Evolutionary conservation across 23 tunicate genomes (phyloP).

Genomic region (Ascidia mentula): DNA sequence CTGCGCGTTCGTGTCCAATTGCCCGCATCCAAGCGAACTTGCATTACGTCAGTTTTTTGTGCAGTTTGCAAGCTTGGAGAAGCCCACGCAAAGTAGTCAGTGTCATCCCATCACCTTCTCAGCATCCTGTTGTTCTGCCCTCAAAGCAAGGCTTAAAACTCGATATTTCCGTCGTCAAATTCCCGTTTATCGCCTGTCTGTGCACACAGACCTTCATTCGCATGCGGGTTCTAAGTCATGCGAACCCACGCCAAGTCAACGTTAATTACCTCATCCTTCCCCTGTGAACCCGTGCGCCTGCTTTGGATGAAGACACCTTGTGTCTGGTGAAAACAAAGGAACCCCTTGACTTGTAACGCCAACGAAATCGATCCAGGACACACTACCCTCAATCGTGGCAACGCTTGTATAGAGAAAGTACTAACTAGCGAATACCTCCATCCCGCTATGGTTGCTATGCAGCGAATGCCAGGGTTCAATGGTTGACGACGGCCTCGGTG

Average conservation of each 20-base stretch:
- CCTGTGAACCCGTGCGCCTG: background rate
- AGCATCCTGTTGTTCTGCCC: background rate
- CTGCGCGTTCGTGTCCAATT: background rate
- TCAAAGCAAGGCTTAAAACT: background rate
- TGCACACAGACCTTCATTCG: no score
- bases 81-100: background rate
- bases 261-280: background rate
- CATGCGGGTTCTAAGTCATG: background rate
- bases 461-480: background rate
- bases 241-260: background rate
- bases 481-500: background rate
- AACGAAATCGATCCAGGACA: background rate
- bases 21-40: background rate
- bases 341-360: background rate
- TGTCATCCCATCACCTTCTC: background rate
- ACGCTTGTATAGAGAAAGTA: background rate
- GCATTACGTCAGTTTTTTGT: background rate
- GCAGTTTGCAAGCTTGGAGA: background rate
- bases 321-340: background rate
- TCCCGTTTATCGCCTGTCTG: no score
- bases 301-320: background rate
- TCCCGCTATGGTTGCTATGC: background rate
- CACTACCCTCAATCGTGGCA: background rate
- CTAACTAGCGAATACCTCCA: background rate
- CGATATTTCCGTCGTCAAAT: constrained; percentile 2